Base-by-base conservation (phyloP, 92 coral and sea anemone species). In the Bergia sp. region DNA sequence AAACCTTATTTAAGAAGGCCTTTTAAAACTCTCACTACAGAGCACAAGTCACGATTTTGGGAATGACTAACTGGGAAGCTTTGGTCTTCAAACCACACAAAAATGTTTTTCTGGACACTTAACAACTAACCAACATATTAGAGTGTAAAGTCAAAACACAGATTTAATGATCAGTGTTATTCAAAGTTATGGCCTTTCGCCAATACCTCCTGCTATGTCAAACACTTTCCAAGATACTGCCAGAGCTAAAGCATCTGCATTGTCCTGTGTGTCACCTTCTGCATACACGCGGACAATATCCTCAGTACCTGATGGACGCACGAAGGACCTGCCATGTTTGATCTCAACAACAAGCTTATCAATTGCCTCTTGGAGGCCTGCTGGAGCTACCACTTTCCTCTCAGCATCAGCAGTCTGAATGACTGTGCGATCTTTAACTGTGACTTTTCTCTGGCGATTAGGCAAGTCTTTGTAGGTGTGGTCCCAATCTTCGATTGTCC, bases 261-360 rank as follows among this genome's bases (percentile, higher is more conserved):
- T 96, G 43, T 93, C 93, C 41, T 92, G 93, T 3, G 95, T 89
- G 80, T 93, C 91, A 4, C 93, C 97, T 71, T 97, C 99, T 0
- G 99, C 99, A 93, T 97, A 97, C 41, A 97, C 99, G 42, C 99
- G 98, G 6, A 97, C 99, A 23, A 97, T 91, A 90, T 97, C 99
- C 81, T 97, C 99, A 16, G 99, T 97, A 23, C 99, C 99, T 7
- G 99, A 97, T 6, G 99, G 99, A n/a, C 99, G 93, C 20, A 95
- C 99, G 92, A 97, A 97, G 42, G 98, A 97, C 79, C 99, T 94
- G 4, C 96, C 99, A 67, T 92, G 87, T 8, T 79, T 87, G 74
- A 88, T 92, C 67, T 82, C 89, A 2, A 89, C 86, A 13, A 93
- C 96, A 44, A 93, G 94, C 89, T 80, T 83, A 77, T 95, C 95